Evolutionary conservation across 2,888 invertebrate species (phyloP).

Genomic region (Erebia palarica): DNA sequence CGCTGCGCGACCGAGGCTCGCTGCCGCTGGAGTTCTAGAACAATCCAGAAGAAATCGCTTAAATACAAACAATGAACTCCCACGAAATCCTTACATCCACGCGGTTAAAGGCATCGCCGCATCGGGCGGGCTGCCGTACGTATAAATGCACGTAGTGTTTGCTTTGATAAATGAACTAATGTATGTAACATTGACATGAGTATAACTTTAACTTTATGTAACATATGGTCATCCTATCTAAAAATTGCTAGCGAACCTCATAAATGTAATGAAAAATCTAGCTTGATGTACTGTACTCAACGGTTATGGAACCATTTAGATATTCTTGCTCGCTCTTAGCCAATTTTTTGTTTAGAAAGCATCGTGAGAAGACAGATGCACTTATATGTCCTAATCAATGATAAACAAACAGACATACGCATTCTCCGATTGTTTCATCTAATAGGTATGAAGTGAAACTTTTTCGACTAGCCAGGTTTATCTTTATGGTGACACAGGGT

Average conservation of each 20-base stretch:
- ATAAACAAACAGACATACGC: slow-evolving; percentile 26
- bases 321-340: background rate
- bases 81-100: no score
- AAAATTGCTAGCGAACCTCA: no score
- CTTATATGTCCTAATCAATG: slow-evolving; percentile 37
- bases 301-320: background rate
- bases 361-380: slow-evolving; percentile 34
- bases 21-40: slow-evolving; percentile 89
- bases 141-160: no score
- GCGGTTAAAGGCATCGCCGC: no score
- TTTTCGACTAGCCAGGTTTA: slow-evolving; percentile 21
- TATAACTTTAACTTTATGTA: no score
- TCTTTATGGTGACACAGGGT: slow-evolving; percentile 19
- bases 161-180: no score
- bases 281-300: no score
- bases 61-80: no score
- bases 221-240: no score
- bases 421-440: slow-evolving; percentile 27
- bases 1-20: slow-evolving; percentile 91
- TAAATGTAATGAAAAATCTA: no score
- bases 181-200: no score
- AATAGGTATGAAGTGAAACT: slow-evolving; percentile 34
- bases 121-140: no score
- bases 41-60: slow-evolving; percentile 37
- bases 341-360: slow-evolving; percentile 39